A percentile compares a stretch with the other conserved stretches of the same genome.
Evolutionary conservation across 1,140 invertebrate species (phyloP).

Genomic region (Psilanteris sp.): DNA sequence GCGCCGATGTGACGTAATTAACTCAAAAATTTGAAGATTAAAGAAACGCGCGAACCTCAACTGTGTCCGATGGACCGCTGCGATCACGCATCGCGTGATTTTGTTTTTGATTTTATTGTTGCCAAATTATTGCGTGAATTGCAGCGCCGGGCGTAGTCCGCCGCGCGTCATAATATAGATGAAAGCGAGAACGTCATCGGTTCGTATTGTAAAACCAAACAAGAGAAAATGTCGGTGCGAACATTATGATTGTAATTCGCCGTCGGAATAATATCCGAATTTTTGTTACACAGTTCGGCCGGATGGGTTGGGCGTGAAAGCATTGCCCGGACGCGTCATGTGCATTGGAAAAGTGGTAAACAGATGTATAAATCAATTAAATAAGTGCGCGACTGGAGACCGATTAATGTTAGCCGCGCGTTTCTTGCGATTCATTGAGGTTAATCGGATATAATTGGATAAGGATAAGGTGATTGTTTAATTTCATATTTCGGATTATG

Average conservation of each 20-base stretch:
- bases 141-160: conserved; percentile 9
- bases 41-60: conserved; percentile 22
- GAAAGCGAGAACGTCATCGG: conserved; percentile 37
- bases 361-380: too few species aligned
- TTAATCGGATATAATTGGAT: too few species aligned
- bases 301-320: background rate
- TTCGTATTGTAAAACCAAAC: conserved; percentile 22
- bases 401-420: too few species aligned
- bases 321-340: background rate
- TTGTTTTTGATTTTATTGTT: conserved; percentile 49
- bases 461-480: too few species aligned
- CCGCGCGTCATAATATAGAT: conserved; percentile 18
- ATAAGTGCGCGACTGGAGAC: too few species aligned
- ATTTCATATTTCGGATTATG: too few species aligned
- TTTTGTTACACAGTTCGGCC: background rate
- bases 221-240: conserved; percentile 15
- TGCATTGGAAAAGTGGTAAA: too few species aligned
- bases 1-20: conserved; percentile 14
- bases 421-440: too few species aligned
- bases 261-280: background rate
- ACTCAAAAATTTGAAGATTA: conserved; percentile 35
- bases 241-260: conserved; percentile 20
- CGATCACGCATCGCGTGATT: conserved; percentile 24
- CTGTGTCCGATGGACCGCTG: background rate
- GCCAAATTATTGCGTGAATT: conserved; percentile 40